Evolutionary conservation across 2,888 invertebrate genomes (phyloP).

Genomic region (Dasysyrphus albostriatus): DNA sequence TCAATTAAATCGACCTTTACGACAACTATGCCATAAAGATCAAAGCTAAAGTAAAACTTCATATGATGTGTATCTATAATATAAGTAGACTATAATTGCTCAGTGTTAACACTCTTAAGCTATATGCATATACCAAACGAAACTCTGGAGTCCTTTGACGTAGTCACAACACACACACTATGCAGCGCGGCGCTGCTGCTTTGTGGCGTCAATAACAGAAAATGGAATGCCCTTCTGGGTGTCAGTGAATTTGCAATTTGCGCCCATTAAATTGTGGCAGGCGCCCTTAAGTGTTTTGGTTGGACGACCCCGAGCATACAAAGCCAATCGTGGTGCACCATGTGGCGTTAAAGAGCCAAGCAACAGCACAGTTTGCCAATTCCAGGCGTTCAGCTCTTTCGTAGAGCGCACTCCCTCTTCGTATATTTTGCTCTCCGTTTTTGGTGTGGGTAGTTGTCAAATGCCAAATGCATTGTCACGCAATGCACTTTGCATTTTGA

Average conservation of each 20-base stretch:
- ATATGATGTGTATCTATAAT: neutral
- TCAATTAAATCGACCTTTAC: slow-evolving; percentile 38
- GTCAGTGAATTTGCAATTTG: slow-evolving; percentile 75
- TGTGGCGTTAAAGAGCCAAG: slow-evolving; percentile 72
- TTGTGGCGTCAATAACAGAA: slow-evolving; percentile 40
- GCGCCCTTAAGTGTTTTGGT: slow-evolving; percentile 74
- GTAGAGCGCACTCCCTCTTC: neutral
- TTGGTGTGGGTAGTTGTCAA: slow-evolving; percentile 63
- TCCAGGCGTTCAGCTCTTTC: neutral
- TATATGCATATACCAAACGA: neutral
- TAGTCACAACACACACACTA: slow-evolving; percentile 46
- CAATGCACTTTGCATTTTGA: slow-evolving; percentile 80
- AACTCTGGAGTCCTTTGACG: slow-evolving; percentile 50
- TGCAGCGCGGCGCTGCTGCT: neutral
- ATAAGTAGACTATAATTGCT: slow-evolving; percentile 22
- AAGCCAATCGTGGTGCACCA: slow-evolving; percentile 75
- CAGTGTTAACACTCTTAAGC: slow-evolving; percentile 25
- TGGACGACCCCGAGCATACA: slow-evolving; percentile 68
- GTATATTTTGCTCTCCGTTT: neutral
- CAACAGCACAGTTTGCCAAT: slow-evolving; percentile 51
- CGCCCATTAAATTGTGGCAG: slow-evolving; percentile 76
- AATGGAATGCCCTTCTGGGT: slow-evolving; percentile 63
- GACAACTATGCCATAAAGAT: slow-evolving; percentile 39
- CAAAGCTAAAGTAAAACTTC: slow-evolving; percentile 55
- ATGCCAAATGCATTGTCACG: slow-evolving; percentile 77